Evolutionary conservation across 1,140 invertebrate genomes (phyloP), one percentile per base, ranked within the genome.

Genomic region (Eueides isabella): DNA sequence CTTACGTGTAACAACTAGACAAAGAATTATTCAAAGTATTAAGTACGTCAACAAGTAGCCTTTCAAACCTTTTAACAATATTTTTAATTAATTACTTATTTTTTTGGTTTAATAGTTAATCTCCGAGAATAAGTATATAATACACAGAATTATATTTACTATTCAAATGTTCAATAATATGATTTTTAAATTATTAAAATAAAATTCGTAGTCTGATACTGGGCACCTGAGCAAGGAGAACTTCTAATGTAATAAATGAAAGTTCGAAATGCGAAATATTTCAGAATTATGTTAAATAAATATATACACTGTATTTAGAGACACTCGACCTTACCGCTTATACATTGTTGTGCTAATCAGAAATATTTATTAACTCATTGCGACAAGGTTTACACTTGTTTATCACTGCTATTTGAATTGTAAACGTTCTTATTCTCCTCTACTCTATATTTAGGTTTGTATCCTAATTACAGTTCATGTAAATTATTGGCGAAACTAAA

Each of bases 211-310:
- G 80, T n/a, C n/a, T n/a, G n/a, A 31, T 31, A 31, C 7, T 7
- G 30, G 30, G 30, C 30, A 7, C 30, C 30, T 31, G 30, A 2
- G 76, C 80, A 79, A 78, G 64, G 35, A 68, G 67, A 72, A 71
- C 61, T 74, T 70, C 14, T 74, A 61, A 63, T 65, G 67, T 62
- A 67, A 62, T 77, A 41, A 75, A 71, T 66, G 64, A 77, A 73
- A 77, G 68, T 74, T n/a, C n/a, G n/a, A n/a, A n/a, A n/a, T n/a
- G n/a, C n/a, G n/a, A n/a, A n/a, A 41, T 31, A 41, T 35, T 67
- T 64, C 69, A 44, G 26, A 72, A 68, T 65, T 65, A 68, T 76
- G 74, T 69, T 68, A 71, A 74, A 69, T 67, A 65, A 63, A 35
- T 74, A 33, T 38, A 38, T 5, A 16, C 38, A 38, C 30, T 31